A percentile compares a stretch with the other conserved stretches of the same genome.
Evolutionary conservation across 1,140 invertebrate species (phyloP).

Genomic region (Caerostris extrusa): DNA sequence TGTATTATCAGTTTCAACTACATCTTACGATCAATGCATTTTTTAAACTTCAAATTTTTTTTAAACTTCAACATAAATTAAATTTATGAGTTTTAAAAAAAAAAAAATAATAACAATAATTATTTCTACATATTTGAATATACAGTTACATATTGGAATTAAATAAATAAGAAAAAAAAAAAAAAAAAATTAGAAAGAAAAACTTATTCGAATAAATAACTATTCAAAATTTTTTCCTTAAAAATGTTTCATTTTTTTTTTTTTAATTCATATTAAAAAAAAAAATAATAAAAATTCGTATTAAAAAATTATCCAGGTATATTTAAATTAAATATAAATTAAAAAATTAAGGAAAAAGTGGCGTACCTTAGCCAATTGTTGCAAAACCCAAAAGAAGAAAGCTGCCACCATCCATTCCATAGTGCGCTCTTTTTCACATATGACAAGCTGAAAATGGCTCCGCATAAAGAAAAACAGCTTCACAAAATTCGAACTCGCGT

Average conservation of each 20-base stretch:
- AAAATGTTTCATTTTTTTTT: background rate
- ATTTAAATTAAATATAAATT: background rate
- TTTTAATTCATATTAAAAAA: background rate
- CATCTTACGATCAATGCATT: no score
- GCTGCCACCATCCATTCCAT: conserved; percentile 54
- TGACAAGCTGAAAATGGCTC: background rate
- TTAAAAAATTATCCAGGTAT: background rate
- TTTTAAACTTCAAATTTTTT: no score
- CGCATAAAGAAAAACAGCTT: background rate
- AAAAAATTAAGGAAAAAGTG: background rate
- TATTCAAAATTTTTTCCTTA: no score
- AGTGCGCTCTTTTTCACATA: background rate
- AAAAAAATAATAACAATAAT: no score
- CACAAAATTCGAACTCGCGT: conserved; percentile 9
- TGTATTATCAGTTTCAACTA: no score
- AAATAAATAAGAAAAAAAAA: no score
- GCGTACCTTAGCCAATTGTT: conserved; percentile 51
- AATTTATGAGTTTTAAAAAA: no score
- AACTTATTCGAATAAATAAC: background rate
- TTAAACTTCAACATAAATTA: no score
- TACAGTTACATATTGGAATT: no score
- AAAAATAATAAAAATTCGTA: background rate
- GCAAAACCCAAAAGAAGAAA: conserved; percentile 60
- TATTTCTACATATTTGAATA: no score
- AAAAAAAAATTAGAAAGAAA: background rate